Evolutionary conservation across 2,888 invertebrate genomes (phyloP), one percentile per base, ranked within the genome.

Genomic region (Dioctria rufipes): DNA sequence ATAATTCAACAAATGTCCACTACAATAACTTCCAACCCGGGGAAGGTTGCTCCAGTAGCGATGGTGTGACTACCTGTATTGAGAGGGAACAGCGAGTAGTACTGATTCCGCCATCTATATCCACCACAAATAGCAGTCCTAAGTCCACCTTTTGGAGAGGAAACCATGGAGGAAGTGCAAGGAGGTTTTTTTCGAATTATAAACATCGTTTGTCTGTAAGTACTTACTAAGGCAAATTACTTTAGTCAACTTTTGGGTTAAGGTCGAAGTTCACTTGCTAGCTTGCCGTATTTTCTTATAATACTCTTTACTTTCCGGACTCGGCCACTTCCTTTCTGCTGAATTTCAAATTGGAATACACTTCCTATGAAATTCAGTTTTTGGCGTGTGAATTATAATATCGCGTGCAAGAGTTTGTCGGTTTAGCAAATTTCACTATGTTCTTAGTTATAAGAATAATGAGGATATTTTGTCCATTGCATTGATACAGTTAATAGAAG

Each of bases 181-280:
- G 73, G 82, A 91, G 91, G 8, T 88, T 90, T 77, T 90, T 91
- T 73, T 89, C 91, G 3, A 90, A 91, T 83, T 91, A 91, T 85
- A 92, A 91, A 85, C 91, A 92, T 63, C 90, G 92, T 86, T 88
- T 93, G 54, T 92, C 92, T 88, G 93, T 93, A 86, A 92, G 91
- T 89, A 54, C 51, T 8, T 4, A 2, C 49, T 6, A 58, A 39
- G 51, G 6, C 9, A 54, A 78, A 5, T 40, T 69, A 67, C n/a
- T 40, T 39, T n/a, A 42, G 54, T 25, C 42, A 40, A 60, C n/a
- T 65, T 77, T 69, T 69, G 49, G 77, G 77, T 80, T 73, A 80
- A 80, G 80, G 80, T 65, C 58, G 65, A 49, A 75, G 66, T 80
- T 80, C 73, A 80, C n/a, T 39, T 69, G 42, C 42, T 49, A 46